Percentiles rank a stretch among this genome's conserved stretches.
These are phyloP conservation scores for Drosophila planitibia DNA, from an alignment of 2,888 invertebrate genomes.

Conservation along the genomic window DNA sequence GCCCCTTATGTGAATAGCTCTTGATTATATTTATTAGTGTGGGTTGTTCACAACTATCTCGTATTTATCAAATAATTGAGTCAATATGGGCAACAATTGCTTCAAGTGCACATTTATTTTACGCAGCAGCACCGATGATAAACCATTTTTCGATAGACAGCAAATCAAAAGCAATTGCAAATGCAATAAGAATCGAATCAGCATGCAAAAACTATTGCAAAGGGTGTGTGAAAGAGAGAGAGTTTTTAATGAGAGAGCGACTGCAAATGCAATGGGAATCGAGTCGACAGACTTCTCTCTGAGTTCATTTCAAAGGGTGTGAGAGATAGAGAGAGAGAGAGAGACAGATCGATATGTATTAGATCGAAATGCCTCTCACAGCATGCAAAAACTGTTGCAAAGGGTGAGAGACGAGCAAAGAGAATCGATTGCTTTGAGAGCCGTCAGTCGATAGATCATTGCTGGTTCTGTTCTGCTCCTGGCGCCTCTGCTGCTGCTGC, in stretches of 20 bases:
- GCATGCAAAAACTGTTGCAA: not conserved
- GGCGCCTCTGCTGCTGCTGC: not conserved
- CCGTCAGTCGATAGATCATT: not conserved
- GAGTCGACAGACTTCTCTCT: not conserved
- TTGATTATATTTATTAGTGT: conserved; percentile 4
- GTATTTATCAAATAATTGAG: conserved; percentile 23
- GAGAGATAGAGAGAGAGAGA: not conserved
- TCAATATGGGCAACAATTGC: conserved; percentile 28
- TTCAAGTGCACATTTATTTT: conserved; percentile 40
- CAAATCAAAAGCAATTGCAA: conserved; percentile 28
- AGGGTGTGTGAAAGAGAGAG: conserved; percentile 12
- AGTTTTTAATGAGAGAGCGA: not conserved
- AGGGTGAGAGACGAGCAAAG: not conserved
- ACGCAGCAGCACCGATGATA: conserved; percentile 43
- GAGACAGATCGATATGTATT: not conserved
- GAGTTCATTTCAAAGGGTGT: conserved; percentile 4
- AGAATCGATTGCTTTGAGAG: not conserved
- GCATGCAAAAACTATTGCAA: conserved; percentile 8
- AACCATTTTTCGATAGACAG: conserved; percentile 20
- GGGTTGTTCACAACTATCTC: conserved; percentile 26
- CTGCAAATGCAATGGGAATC: conserved; percentile 4
- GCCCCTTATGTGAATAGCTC: not conserved
- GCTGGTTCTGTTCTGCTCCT: conserved; percentile 6
- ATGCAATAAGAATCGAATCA: conserved; percentile 9
- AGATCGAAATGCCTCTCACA: not conserved